phyloP scores from a whole-genome alignment of 2,113 vertebrate species.

The Cinclus mexicanus region DNA sequence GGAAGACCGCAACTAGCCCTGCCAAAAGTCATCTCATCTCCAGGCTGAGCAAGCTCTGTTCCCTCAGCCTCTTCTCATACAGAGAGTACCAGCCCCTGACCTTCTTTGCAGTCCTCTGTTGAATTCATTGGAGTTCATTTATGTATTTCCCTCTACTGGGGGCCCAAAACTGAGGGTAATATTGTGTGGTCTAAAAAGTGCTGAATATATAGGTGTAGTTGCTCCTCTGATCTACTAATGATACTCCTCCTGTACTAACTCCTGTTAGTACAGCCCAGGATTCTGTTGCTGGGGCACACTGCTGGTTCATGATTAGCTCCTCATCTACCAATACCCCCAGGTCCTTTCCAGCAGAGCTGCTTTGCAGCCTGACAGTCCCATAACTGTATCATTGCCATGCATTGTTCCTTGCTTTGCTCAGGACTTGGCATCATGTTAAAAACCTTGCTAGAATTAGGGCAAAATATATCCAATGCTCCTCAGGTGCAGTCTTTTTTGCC shows the following conservation, averaged over 20 bases:
- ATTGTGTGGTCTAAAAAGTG: neutral
- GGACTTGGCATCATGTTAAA: neutral
- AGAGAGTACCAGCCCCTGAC: neutral
- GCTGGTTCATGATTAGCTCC: neutral
- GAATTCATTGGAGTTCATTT: neutral
- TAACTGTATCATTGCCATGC: neutral
- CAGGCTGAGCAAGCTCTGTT: neutral
- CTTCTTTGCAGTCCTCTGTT: neutral
- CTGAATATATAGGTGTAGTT: neutral
- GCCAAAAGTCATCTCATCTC: neutral
- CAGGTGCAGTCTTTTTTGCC: neutral
- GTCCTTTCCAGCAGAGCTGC: neutral
- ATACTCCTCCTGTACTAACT: neutral
- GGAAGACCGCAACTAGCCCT: neutral
- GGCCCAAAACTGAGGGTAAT: neutral
- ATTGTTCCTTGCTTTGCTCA: neutral
- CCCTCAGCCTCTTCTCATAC: neutral
- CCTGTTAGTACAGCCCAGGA: neutral
- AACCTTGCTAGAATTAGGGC: neutral
- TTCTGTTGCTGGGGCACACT: neutral
- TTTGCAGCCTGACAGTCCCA: neutral
- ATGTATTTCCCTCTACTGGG: neutral
- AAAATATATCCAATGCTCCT: neutral
- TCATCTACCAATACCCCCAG: neutral
- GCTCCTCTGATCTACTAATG: neutral